phyloP scores from a whole-genome alignment of 2,113 vertebrate species.

The Stomatorhinus ivindoensis region DNA sequence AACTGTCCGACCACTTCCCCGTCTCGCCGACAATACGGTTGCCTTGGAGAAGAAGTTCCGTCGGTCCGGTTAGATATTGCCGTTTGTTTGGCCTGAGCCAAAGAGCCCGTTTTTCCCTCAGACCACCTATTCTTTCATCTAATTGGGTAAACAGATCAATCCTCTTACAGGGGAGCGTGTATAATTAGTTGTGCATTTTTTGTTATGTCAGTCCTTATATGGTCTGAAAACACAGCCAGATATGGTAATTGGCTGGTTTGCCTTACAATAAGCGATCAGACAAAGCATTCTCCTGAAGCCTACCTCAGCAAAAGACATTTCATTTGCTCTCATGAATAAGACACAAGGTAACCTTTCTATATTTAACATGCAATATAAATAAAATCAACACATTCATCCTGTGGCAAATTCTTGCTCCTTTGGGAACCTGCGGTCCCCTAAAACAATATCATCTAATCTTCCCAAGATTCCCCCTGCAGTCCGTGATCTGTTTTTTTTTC shows the following conservation, averaged over 20 bases:
- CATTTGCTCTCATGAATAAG: not conserved
- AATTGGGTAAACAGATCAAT: constrained; percentile 15
- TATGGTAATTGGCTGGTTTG: not conserved
- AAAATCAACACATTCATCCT: not conserved
- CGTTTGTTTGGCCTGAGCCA: not conserved
- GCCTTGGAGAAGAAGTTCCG: not conserved
- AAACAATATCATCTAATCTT: not conserved
- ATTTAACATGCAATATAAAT: not conserved
- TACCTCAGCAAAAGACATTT: not conserved
- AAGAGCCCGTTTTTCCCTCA: not conserved
- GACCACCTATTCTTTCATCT: not conserved
- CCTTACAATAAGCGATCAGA: not conserved
- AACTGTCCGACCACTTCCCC: not conserved
- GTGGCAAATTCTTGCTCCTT: not conserved
- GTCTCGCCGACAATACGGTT: not conserved
- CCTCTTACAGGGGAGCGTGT: not conserved
- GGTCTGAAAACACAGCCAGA: not conserved
- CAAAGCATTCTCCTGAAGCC: not conserved
- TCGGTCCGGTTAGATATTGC: not conserved
- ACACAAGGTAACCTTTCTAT: not conserved
- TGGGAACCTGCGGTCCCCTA: not conserved
- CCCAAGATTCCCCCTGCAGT: not conserved
- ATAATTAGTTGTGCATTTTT: constrained; percentile 10
- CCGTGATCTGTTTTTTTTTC: not conserved
- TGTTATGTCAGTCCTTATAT: not conserved